phyloP scores from a whole-genome alignment of 1,140 invertebrate species.

The Zaprionus nigranus region DNA sequence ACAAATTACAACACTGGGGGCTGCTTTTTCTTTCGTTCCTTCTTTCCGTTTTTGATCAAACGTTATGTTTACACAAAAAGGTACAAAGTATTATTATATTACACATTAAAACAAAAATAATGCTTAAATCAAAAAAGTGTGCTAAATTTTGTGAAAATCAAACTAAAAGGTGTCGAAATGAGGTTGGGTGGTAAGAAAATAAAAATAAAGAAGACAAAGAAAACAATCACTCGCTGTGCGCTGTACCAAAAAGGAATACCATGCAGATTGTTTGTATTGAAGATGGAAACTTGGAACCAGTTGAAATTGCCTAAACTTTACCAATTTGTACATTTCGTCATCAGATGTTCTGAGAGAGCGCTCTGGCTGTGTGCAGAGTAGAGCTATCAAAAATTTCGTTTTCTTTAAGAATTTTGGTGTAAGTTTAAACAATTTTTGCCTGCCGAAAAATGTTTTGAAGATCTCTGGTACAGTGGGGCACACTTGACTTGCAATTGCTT shows the following conservation, averaged over 20 bases:
- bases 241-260: neutral
- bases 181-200: slow-evolving; percentile 15
- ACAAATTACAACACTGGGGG: slow-evolving; percentile 58
- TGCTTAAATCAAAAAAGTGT: slow-evolving; percentile 75
- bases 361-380: slow-evolving; percentile 40
- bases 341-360: slow-evolving; percentile 85
- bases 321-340: slow-evolving; percentile 84
- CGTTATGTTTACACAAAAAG: slow-evolving; percentile 45
- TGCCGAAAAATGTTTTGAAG: slow-evolving; percentile 34
- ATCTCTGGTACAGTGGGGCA: slow-evolving; percentile 10
- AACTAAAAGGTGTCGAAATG: slow-evolving; percentile 41
- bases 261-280: neutral
- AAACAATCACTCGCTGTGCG: neutral
- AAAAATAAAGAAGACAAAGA: slow-evolving; percentile 1
- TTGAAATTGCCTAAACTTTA: slow-evolving; percentile 76
- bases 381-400: slow-evolving; percentile 76
- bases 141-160: slow-evolving; percentile 61
- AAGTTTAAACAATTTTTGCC: slow-evolving; percentile 71
- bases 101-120: slow-evolving; percentile 74
- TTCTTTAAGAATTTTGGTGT: slow-evolving; percentile 69
- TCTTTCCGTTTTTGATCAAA: slow-evolving; percentile 32
- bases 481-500: slow-evolving; percentile 30
- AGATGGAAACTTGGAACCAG: neutral
- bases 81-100: slow-evolving; percentile 82
- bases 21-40: slow-evolving; percentile 31